Base-by-base conservation (phyloP, 2,113 vertebrate species). In the Bagarius yarrelli region DNA sequence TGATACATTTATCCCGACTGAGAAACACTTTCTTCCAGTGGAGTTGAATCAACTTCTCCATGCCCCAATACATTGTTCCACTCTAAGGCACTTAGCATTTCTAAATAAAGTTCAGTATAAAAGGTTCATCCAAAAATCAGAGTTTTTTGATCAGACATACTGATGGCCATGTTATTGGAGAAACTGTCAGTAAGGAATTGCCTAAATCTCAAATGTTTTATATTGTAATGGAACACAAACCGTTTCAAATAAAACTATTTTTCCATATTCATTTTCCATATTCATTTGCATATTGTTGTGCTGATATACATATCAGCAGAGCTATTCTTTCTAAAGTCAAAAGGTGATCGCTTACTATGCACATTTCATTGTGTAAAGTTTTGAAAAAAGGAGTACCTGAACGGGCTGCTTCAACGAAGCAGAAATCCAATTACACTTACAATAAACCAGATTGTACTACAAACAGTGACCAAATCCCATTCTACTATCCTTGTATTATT, bases 11-110 rank as follows among this genome's bases (percentile, higher is more conserved):
- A 76, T 55, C 74, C 52, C 27, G 30, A 9, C 27, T 40, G 52
- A 74, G 55, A 73, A 72, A 53, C 34, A 47, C 36, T 81, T 32
- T 19, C 44, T 40, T 73, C 59, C n/a, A 36, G 57, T 61, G 57
- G 60, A 69, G 73, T 82, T 79, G 74, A 85, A 79, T 82, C 80
- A 79, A 74, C 74, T 84, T 79, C 61, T 79, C 56, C 27, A 80
- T 82, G 63, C 76, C 79, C 47, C 34, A 66, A 56, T 18, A 18
- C 13, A 13, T 9, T 18, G 55, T 56, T n/a, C 32, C 69, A 70
- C 30, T 40, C 76, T 75, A 76, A 79, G 73, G n/a, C 50, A 44
- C 70, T 59, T 27, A 79, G 76, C 80, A 70, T 81, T 78, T 79
- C 40, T 81, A 75, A 80, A 6, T 78, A 27, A 59, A 75, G 83